Percentiles rank a stretch among this genome's conserved stretches.
Conservation (phyloP, 2,113 vertebrate species). For the Sceloporus tristichus region DNA sequence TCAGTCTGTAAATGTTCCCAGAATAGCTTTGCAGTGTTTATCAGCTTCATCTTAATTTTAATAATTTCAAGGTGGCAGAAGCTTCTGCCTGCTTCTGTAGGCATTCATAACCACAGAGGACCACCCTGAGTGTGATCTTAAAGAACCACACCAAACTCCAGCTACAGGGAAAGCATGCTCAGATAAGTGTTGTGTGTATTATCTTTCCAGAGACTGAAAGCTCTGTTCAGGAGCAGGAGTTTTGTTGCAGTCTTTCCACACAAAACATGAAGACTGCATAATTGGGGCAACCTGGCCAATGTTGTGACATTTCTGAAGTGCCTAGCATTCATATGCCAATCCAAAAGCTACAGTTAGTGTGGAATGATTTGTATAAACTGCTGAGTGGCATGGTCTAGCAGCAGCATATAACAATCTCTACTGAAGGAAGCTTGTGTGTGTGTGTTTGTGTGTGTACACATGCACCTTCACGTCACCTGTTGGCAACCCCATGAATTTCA, state of each 20-base stretch:
- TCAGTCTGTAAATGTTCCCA: not conserved
- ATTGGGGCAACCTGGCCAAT: no score
- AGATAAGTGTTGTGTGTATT: not conserved
- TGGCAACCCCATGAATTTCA: no score
- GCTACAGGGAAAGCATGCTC: not conserved
- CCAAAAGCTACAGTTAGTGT: no score
- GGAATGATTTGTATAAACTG: no score
- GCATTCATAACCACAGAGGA: not conserved
- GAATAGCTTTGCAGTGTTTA: not conserved
- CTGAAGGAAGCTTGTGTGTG: no score
- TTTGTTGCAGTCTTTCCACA: not conserved
- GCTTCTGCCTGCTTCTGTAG: not conserved
- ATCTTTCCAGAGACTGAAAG: not conserved
- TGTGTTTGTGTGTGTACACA: no score
- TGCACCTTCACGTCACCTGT: no score
- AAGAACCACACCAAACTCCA: not conserved
- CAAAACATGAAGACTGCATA: not conserved
- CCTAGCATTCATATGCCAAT: no score
- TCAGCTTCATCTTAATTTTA: not conserved
- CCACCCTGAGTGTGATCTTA: not conserved
- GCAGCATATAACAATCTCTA: no score
- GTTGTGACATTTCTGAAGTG: no score
- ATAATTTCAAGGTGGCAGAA: not conserved
- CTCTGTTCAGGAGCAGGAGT: not conserved
- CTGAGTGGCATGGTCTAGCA: no score